Base-by-base conservation (phyloP, 2,888 invertebrate species). In the Stenurella melanura region DNA sequence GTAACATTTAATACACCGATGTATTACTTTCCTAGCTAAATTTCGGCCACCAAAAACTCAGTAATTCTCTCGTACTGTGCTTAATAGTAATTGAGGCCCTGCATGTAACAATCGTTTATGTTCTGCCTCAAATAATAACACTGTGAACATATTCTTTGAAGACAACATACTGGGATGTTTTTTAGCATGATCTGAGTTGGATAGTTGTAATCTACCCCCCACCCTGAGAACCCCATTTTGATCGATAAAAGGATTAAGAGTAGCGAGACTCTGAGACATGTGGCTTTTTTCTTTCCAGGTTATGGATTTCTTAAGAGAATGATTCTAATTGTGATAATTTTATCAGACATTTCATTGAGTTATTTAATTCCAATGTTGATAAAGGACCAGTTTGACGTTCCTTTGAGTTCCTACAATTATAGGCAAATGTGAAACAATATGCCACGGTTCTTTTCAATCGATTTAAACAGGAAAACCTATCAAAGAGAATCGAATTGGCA, bases 21-120 rank as follows among this genome's bases (percentile, higher is more conserved):
- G 56, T 6, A 64, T 42, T 0, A 76, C 63, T 50, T 61, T 73
- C 34, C 64, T 76, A 54, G 73, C 30, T n/a, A 67, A n/a, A 61
- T 73, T 76, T 12, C 57, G 58, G n/a, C 69, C 73, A n/a, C 67
- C 54, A 54, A 73, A 68, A 12, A 30, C 60, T 73, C 76, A 76
- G 54, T 21, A 74, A 54, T 50, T 70, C 67, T 77, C 74, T 11
- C 74, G 56, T 17, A 77, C 57, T 10, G 70, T 74, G 21, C 57
- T 21, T 11, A 77, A 30, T 26, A 76, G 63, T 50, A 66, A 57
- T 1, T 69, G 70, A 21, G 34, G 57, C n/a, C 76, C 76, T 19
- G 30, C 72, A 72, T 76, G 76, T 11, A 73, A 18, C 11, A 72
- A 21, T 42, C 17, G 50, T 34, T 60, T 26, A 30, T 76, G 72